Evolutionary conservation across 2,888 invertebrate species (phyloP).

Genomic region (Spilarctia lutea): DNA sequence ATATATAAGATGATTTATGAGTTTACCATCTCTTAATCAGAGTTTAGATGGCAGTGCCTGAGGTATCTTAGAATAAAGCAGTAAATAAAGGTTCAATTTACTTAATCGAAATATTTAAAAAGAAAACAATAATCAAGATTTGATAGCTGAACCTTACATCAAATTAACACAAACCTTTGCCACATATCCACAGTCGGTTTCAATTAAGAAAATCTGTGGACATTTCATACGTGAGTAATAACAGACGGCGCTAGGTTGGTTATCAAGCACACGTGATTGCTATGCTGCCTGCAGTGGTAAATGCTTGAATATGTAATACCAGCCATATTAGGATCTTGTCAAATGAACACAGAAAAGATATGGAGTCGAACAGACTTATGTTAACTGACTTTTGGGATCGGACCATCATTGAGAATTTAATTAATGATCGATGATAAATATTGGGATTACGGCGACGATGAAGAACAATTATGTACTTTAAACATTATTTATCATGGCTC

Average conservation of each 20-base stretch:
- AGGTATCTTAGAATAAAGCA: too few relatives aligned
- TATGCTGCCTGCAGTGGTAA: conserved; percentile 35
- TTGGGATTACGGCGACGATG: too few relatives aligned
- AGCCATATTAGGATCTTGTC: conserved; percentile 53
- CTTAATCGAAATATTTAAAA: too few relatives aligned
- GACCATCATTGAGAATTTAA: too few relatives aligned
- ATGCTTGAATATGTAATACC: conserved; percentile 55
- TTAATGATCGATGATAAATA: too few relatives aligned
- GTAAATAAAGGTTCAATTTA: too few relatives aligned
- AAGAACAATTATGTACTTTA: too few relatives aligned
- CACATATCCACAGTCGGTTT: background rate
- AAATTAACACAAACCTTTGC: background rate
- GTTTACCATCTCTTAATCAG: too few relatives aligned
- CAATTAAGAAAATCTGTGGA: background rate
- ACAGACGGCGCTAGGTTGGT: conserved; percentile 24
- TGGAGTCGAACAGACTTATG: conserved; percentile 29
- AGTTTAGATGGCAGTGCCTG: too few relatives aligned
- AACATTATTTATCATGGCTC: background rate
- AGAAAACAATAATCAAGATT: too few relatives aligned
- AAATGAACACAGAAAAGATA: conserved; percentile 45
- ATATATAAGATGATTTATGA: too few relatives aligned
- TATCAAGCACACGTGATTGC: conserved; percentile 39
- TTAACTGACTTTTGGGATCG: background rate
- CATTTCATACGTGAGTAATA: background rate
- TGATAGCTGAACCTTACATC: too few relatives aligned